A percentile compares a stretch with the other conserved stretches of the same genome.
Evolutionary conservation across 2,113 vertebrate genomes (phyloP).

Genomic region (Crotalus horridus): DNA sequence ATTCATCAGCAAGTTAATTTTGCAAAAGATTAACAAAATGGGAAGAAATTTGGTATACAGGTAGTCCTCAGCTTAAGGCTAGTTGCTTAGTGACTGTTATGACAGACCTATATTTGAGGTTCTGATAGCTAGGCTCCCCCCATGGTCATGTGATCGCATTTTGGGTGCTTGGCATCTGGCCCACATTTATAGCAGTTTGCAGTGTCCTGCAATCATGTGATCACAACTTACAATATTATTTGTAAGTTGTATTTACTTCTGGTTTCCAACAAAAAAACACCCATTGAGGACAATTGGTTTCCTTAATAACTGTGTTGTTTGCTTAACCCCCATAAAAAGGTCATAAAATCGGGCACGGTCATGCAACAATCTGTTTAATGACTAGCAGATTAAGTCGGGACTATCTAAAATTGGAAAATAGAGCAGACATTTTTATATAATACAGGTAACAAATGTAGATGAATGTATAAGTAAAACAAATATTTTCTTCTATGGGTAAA

Average conservation of each 20-base stretch:
- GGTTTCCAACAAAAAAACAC: background rate
- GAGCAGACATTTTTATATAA: background rate
- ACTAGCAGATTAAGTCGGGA: background rate
- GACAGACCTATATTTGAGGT: background rate
- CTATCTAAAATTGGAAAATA: background rate
- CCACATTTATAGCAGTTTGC: background rate
- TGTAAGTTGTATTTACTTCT: background rate
- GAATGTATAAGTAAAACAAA: background rate
- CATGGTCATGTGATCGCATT: background rate
- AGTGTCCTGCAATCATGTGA: background rate
- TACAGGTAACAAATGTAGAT: background rate
- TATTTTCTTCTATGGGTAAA: background rate
- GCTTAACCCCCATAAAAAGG: background rate
- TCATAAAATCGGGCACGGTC: background rate
- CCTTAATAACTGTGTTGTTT: background rate
- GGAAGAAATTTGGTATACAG: background rate
- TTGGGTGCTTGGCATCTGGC: background rate
- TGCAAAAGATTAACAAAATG: background rate
- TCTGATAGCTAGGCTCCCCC: background rate
- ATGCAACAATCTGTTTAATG: background rate
- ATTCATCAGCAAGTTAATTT: background rate
- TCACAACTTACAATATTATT: background rate
- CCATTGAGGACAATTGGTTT: background rate
- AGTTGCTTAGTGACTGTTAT: background rate
- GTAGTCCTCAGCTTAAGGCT: background rate